phyloP scores from a whole-genome alignment of 2,797 vertebrate species.

The Poecile montanus region DNA sequence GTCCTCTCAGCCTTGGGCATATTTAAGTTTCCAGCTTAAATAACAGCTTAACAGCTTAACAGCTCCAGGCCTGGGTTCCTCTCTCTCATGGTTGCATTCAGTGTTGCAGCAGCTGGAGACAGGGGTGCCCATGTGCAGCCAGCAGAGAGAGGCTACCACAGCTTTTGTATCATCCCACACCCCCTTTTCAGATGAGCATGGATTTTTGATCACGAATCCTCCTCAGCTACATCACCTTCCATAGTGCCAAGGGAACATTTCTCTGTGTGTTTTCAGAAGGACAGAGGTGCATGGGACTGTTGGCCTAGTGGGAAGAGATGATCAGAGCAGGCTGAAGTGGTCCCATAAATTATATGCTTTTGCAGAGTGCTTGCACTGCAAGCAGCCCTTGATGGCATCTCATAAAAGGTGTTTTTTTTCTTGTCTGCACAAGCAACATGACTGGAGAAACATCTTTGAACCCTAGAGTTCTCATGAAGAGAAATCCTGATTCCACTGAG shows the following conservation, averaged over 20 bases:
- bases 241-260: background rate
- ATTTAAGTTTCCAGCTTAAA: background rate
- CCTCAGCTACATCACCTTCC: background rate
- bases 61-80: background rate
- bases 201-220: background rate
- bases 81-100: background rate
- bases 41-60: no score
- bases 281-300: background rate
- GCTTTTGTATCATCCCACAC: background rate
- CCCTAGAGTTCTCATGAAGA: background rate
- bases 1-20: rapidly evolving
- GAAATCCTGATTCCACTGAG: background rate
- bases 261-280: background rate
- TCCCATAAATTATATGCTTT: background rate
- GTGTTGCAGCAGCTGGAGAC: background rate
- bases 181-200: background rate
- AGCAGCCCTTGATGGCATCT: background rate
- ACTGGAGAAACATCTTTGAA: background rate
- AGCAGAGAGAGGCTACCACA: background rate
- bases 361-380: background rate
- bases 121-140: background rate
- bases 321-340: background rate
- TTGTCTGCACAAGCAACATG: rapidly evolving
- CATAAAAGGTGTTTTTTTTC: background rate
- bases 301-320: background rate